Conservation (phyloP, 2,113 vertebrate genomes). For the Poeciliopsis occidentalis region DNA sequence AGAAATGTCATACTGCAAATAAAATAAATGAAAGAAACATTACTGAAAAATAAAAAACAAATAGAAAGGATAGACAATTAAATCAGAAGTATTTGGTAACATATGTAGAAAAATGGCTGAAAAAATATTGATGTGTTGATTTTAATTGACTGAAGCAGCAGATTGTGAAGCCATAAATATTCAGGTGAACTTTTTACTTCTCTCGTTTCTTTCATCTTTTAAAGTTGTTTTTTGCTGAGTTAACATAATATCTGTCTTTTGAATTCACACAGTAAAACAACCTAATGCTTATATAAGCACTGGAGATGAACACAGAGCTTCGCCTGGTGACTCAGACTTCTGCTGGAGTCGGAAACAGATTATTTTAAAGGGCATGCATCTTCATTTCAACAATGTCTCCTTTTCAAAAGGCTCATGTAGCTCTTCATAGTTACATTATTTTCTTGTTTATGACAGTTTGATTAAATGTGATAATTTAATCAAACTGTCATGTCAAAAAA, state of each 20-base stretch:
- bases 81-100: background rate
- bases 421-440: background rate
- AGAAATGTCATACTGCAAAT: background rate
- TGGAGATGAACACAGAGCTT: slow-evolving; percentile 36
- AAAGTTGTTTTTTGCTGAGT: slow-evolving; percentile 34
- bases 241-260: slow-evolving; percentile 70
- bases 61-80: background rate
- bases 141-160: background rate
- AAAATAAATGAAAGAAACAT: background rate
- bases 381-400: background rate
- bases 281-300: slow-evolving; percentile 37
- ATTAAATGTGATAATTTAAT: too few species aligned
- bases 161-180: slow-evolving; percentile 10
- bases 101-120: background rate
- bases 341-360: slow-evolving; percentile 16
- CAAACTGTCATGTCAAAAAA: too few species aligned
- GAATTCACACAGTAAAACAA: slow-evolving; percentile 72
- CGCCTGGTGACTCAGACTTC: slow-evolving; percentile 28
- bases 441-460: slow-evolving; percentile 8
- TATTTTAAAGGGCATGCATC: background rate
- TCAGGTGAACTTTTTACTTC: slow-evolving; percentile 25
- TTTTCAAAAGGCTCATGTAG: background rate
- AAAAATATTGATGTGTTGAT: background rate
- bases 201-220: slow-evolving; percentile 24
- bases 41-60: too few species aligned